Base-by-base conservation (phyloP, 1,140 invertebrate genomes). In the Trichoplusia ni region DNA sequence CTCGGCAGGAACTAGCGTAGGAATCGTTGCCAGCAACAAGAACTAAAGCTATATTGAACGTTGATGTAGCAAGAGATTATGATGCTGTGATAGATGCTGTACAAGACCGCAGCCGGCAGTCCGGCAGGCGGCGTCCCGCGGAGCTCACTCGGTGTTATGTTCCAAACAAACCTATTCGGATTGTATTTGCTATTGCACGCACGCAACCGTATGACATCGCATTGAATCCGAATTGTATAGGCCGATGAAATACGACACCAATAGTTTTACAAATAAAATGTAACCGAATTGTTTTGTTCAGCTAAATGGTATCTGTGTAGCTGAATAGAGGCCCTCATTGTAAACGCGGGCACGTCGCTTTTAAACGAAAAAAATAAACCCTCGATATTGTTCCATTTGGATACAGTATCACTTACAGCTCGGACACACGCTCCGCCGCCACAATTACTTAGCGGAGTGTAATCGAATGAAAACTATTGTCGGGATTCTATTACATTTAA, bases 361-460 rank as follows among this genome's bases (percentile, higher is more conserved):
- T 25, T 4, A 27, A 14, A 46, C 16, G 21, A 13, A 13, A 27
- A 29, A 5, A 27, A 42, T 2, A 29, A 27, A n/a, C n/a, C n/a
- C n/a, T n/a, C n/a, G n/a, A 27, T 13, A 27, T 5, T 29, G 13
- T 9, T 1, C 27, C 25, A 25, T 16, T n/a, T n/a, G n/a, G n/a
- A n/a, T n/a, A n/a, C 14, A 31, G 11, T 16, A 49, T 31, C 46
- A 18, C 46, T 49, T 47, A 31, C 46, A 31, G 25, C n/a, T 18
- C 7, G 46, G 6, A 4, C 4, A 25, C 13, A 29, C 25, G 5
- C 13, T n/a, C 7, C 25, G 18, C 25, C 29, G 3, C 46, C 46
- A 49, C 46, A 49, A 49, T 49, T 49, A 49, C 46, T 49, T 49
- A 49, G 46, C 29, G 46, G 46, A 49, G 29, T 49, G 46, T 49